Evolutionary conservation across 2,888 invertebrate species (phyloP).

Genomic region (Agriopis marginaria): DNA sequence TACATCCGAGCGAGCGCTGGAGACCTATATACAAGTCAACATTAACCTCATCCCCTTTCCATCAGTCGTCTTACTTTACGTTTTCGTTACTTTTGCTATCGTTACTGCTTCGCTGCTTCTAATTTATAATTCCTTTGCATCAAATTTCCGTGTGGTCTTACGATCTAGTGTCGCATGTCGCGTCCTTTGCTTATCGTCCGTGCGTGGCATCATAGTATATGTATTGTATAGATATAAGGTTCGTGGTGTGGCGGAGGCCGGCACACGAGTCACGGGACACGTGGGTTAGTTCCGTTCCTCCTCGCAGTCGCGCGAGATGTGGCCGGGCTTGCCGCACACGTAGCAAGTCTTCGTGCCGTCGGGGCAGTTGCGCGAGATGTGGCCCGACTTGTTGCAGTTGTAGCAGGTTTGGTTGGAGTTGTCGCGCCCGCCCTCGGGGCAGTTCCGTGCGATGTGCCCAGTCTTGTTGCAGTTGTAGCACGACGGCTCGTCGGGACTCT

Average conservation of each 20-base stretch:
- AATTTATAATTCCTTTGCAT: constrained; percentile 80
- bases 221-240: constrained; percentile 65
- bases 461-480: constrained; percentile 98
- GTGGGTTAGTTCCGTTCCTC: constrained; percentile 89
- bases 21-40: constrained; percentile 84
- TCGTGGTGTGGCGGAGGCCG: constrained; percentile 43
- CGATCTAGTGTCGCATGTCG: constrained; percentile 74
- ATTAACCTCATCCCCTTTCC: constrained; percentile 77
- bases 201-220: constrained; percentile 84
- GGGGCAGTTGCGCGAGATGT: constrained; percentile 95
- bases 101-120: constrained; percentile 71
- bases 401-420: constrained; percentile 94
- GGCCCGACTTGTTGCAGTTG: constrained; percentile 97
- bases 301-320: constrained; percentile 96
- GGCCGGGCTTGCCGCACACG: constrained; percentile 96
- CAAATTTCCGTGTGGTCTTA: constrained; percentile 76
- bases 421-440: constrained; percentile 90
- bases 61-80: constrained; percentile 49
- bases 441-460: constrained; percentile 96
- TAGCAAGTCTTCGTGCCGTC: constrained; percentile 96
- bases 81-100: constrained; percentile 44
- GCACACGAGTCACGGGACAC: constrained; percentile 47
- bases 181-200: constrained; percentile 85
- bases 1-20: constrained; percentile 54
- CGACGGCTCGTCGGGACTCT: constrained; percentile 92